Evolutionary conservation across 2,113 vertebrate species (phyloP).

Genomic region (Mus spicilegus): DNA sequence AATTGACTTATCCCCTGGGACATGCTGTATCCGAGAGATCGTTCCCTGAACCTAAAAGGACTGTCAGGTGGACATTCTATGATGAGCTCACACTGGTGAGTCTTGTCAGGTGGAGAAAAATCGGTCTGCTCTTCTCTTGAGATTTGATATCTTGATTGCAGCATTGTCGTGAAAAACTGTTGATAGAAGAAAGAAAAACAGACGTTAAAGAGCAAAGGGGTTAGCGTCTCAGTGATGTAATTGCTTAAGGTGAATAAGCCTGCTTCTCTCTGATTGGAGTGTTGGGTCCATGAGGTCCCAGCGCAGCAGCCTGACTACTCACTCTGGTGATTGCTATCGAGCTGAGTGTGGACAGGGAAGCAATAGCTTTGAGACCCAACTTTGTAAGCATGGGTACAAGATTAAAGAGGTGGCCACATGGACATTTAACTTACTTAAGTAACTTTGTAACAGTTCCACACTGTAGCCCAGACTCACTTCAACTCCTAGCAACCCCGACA

Average conservation of each 20-base stretch:
- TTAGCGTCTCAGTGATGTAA: background rate
- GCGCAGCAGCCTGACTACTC: background rate
- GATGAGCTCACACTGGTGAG: background rate
- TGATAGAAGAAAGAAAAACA: background rate
- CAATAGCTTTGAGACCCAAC: background rate
- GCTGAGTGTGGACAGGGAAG: background rate
- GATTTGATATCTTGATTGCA: background rate
- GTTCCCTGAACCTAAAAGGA: background rate
- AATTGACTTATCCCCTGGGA: background rate
- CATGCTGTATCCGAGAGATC: background rate
- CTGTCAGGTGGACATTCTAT: background rate
- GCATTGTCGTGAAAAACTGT: background rate
- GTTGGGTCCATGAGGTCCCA: background rate
- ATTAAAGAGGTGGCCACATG: background rate
- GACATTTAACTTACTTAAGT: background rate
- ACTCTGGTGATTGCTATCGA: background rate
- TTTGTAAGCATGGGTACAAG: background rate
- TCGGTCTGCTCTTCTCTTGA: background rate
- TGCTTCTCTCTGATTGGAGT: background rate
- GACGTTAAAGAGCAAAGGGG: background rate
- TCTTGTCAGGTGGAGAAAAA: background rate
- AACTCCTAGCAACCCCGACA: fast-evolving
- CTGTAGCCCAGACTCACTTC: background rate
- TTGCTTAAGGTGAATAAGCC: background rate
- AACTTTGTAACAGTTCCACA: background rate